These are phyloP conservation scores for Timema cristinae DNA, from an alignment of 2,888 invertebrate species.

Conservation along the genomic window DNA sequence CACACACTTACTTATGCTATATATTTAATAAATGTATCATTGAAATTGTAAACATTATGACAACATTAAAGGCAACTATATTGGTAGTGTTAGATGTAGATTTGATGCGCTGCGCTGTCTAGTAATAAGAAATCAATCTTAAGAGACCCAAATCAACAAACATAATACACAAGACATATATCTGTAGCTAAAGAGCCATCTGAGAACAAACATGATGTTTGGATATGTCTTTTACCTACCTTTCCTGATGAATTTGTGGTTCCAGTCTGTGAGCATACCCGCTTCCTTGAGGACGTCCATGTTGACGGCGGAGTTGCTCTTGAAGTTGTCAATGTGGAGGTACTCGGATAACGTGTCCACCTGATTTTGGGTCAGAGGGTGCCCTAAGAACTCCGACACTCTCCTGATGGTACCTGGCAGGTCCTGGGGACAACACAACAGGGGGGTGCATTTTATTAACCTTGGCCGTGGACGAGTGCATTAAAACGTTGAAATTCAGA, in stretches of 20 bases:
- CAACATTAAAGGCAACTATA: too few relatives aligned
- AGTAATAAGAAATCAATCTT: not conserved
- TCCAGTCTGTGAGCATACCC: constrained; percentile 55
- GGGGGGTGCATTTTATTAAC: too few relatives aligned
- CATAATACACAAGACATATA: not conserved
- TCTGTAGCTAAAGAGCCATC: not conserved
- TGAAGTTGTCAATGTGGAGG: constrained; percentile 76
- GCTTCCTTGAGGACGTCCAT: constrained; percentile 59
- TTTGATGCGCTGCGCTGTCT: not conserved
- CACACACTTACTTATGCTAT: too few relatives aligned
- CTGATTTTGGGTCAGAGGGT: constrained; percentile 49
- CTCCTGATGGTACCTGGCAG: constrained; percentile 54
- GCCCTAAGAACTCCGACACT: constrained; percentile 58
- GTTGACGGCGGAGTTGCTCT: constrained; percentile 75
- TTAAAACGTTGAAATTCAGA: too few relatives aligned
- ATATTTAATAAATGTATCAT: too few relatives aligned
- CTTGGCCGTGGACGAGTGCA: too few relatives aligned
- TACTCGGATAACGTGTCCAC: constrained; percentile 61
- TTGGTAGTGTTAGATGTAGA: too few relatives aligned
- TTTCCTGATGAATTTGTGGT: constrained; percentile 62
- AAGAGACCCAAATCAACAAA: not conserved
- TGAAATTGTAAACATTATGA: too few relatives aligned
- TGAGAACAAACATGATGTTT: not conserved
- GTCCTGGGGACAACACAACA: constrained; percentile 47
- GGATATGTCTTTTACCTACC: constrained; percentile 47